A percentile compares a stretch with the other conserved stretches of the same genome.
Evolutionary conservation across 2,113 vertebrate genomes (phyloP).

Genomic region (Strigops habroptila): DNA sequence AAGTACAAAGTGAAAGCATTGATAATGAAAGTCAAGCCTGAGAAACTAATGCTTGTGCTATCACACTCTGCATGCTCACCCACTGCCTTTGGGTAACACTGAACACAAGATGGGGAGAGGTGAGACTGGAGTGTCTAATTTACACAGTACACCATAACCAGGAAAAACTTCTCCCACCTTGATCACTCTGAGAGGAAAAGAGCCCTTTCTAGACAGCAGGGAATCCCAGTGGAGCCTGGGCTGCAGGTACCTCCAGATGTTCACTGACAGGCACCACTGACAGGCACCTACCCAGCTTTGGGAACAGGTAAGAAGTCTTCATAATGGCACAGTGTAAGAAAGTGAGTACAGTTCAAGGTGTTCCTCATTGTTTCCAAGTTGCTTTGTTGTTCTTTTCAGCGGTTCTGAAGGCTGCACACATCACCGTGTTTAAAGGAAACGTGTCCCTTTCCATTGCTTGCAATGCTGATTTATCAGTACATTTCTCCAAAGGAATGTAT

Average conservation of each 20-base stretch:
- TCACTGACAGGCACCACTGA: background rate
- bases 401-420: background rate
- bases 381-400: background rate
- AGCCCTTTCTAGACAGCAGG: background rate
- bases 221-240: background rate
- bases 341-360: background rate
- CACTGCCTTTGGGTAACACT: background rate
- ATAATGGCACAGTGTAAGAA: background rate
- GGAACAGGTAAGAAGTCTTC: accelerated
- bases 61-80: background rate
- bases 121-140: background rate
- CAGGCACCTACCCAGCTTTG: background rate
- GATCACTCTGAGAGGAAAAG: background rate
- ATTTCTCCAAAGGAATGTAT: background rate
- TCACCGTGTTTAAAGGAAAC: background rate
- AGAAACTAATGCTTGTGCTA: background rate
- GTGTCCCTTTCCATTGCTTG: background rate
- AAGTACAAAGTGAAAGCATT: background rate
- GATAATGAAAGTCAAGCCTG: background rate
- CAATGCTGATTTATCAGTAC: accelerated
- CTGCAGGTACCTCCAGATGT: background rate
- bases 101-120: accelerated
- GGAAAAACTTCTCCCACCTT: background rate
- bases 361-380: background rate
- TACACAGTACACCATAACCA: background rate